These are phyloP conservation scores for Drosophila nigritarsus DNA, from an alignment of 2,888 invertebrate species.

Conservation along the genomic window DNA sequence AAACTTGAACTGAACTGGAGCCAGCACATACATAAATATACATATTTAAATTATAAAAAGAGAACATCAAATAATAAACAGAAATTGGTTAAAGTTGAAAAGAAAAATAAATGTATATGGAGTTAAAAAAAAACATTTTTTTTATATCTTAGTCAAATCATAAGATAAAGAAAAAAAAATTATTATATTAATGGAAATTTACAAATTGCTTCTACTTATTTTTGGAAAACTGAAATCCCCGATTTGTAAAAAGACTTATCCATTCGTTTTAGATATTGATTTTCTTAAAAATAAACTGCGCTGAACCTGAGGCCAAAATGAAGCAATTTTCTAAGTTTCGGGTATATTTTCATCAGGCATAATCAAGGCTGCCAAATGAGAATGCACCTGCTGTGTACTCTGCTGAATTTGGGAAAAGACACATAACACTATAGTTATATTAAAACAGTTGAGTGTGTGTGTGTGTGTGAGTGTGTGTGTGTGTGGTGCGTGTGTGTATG, in stretches of 20 bases:
- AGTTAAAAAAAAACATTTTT: too few species aligned
- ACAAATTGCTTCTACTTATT: too few species aligned
- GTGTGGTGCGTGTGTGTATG: slow-evolving; percentile 3
- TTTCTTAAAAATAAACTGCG: neutral
- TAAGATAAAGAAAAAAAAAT: too few species aligned
- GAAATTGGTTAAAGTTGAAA: too few species aligned
- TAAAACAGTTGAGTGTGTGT: neutral
- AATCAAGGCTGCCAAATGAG: slow-evolving; percentile 22
- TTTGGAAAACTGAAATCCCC: neutral
- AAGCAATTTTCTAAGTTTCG: neutral
- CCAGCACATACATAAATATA: neutral
- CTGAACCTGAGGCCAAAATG: neutral
- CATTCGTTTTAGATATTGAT: neutral
- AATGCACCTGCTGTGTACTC: slow-evolving; percentile 11
- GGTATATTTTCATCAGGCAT: neutral
- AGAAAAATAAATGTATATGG: too few species aligned
- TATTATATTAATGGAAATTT: too few species aligned
- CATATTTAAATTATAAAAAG: neutral
- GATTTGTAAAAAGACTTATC: too few species aligned
- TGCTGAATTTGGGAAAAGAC: neutral
- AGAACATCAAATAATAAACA: neutral
- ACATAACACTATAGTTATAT: neutral
- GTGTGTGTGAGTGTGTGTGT: neutral
- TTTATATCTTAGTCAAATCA: neutral
- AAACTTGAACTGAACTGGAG: neutral